Evolutionary conservation across 92 coral and sea anemone species (phyloP), one percentile per base, ranked within the genome.

Genomic region (Porites lobata): DNA sequence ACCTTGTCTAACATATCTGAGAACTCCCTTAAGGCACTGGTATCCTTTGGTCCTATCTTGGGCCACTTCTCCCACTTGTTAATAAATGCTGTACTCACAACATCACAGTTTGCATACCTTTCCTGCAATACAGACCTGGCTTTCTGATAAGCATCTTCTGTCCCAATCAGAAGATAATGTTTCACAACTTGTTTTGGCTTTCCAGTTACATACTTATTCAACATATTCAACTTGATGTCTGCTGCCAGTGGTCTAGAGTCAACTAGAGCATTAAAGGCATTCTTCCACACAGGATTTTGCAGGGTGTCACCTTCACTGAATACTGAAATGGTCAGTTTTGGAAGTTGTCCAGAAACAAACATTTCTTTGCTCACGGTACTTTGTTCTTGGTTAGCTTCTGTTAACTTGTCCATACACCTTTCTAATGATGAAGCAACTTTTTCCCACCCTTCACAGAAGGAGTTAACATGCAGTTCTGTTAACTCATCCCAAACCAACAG

Each of bases 281-380:
- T 86, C 11, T 75, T 69, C 90, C 93, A 90, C 22, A 71, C 69
- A n/a, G 86, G 93, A 50, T 92, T 89, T 53, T 85, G 85, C 51
- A 89, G 75, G 4, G 93, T 91, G 75, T 92, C 93, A 26, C 93
- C 91, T 57, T 56, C 65, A 64, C 24, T 22, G 24, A 80, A 92
- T 65, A 85, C 62, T 75, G 96, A 90, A 64, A 93, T 79, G 17
- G 79, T 54, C 50, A 87, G 84, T 63, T 91, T 87, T 14, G 75
- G 69, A 62, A 62, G 22, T n/a, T 62, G 66, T 62, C 66, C 66
- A 62, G 66, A 62, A 14, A 62, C 18, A 62, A 74, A 12, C 20
- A 10, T 3, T 56, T 74, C 62, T 53, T 74, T 74, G 17, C 38
- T 74, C n/a, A 20, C 78, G 8, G 78, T 74, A 15, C 78, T 74